Conservation (phyloP, 1,140 invertebrate genomes). For the Reticulitermes speratus region DNA sequence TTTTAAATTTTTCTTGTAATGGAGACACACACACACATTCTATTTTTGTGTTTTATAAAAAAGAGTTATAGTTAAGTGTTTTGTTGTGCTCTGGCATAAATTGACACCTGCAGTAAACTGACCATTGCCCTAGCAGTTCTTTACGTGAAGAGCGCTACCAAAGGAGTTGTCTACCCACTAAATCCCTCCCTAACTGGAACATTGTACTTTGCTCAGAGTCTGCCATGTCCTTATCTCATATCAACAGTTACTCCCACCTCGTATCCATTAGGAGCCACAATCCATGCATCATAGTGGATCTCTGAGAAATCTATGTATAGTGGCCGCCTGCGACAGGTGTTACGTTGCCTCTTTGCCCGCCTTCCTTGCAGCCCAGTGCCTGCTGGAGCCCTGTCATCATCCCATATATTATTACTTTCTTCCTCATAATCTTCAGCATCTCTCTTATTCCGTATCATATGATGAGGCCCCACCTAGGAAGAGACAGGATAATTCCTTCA, state of each 20-base stretch:
- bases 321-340: conserved; percentile 56
- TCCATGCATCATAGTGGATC: conserved; percentile 65
- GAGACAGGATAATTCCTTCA: background rate
- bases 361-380: background rate
- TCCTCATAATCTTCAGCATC: conserved; percentile 42
- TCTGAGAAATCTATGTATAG: conserved; percentile 61
- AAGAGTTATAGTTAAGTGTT: no score
- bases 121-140: no score
- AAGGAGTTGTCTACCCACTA: no score
- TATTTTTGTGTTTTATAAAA: no score
- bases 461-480: conserved; percentile 32
- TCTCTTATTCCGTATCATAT: conserved; percentile 38
- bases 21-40: no score
- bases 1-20: no score
- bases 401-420: conserved; percentile 39
- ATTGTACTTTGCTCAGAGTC: no score
- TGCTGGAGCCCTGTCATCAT: background rate
- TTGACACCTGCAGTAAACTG: no score
- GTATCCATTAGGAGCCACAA: conserved; percentile 62
- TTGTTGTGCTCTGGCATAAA: no score
- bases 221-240: no score
- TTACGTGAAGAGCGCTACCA: no score
- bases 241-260: conserved; percentile 46
- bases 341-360: conserved; percentile 43
- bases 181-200: no score